Percentiles rank a stretch among this genome's conserved stretches.
Conservation (phyloP, 2,888 invertebrate species). For the Parnassius apollo region DNA sequence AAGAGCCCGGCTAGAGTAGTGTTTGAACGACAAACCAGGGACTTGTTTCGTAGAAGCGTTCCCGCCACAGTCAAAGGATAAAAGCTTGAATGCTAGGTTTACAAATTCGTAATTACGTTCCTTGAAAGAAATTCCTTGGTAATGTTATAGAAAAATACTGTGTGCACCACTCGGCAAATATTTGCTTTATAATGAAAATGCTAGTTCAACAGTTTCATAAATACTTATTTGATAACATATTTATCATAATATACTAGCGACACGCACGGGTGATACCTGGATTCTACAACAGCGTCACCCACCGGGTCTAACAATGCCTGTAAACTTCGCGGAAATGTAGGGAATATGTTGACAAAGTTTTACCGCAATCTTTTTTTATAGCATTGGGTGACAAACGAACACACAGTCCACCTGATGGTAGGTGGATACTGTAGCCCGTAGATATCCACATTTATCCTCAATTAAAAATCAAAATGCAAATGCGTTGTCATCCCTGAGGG, state of each 20-base stretch:
- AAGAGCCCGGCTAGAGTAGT: slow-evolving; percentile 8
- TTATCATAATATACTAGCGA: not conserved
- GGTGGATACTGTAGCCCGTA: too few species aligned
- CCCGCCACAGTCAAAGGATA: slow-evolving; percentile 23
- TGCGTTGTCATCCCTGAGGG: too few species aligned
- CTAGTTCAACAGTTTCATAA: not conserved
- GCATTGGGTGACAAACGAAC: too few species aligned
- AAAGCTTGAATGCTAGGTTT: slow-evolving; percentile 21
- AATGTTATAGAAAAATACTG: slow-evolving; percentile 19
- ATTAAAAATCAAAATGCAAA: too few species aligned
- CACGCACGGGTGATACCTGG: too few species aligned
- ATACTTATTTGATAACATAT: not conserved
- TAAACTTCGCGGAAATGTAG: too few species aligned
- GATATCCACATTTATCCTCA: too few species aligned
- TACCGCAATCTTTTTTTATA: too few species aligned
- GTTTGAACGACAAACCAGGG: slow-evolving; percentile 15
- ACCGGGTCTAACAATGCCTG: too few species aligned
- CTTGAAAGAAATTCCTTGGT: slow-evolving; percentile 22
- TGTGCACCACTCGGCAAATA: slow-evolving; percentile 7
- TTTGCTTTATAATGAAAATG: slow-evolving; percentile 12
- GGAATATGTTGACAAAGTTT: too few species aligned
- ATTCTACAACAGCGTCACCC: too few species aligned
- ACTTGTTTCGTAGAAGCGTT: slow-evolving; percentile 10
- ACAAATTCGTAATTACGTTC: slow-evolving; percentile 25
- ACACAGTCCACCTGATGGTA: too few species aligned